Conservation (phyloP, 2,113 vertebrate species). For the Rhinogobius similis region DNA sequence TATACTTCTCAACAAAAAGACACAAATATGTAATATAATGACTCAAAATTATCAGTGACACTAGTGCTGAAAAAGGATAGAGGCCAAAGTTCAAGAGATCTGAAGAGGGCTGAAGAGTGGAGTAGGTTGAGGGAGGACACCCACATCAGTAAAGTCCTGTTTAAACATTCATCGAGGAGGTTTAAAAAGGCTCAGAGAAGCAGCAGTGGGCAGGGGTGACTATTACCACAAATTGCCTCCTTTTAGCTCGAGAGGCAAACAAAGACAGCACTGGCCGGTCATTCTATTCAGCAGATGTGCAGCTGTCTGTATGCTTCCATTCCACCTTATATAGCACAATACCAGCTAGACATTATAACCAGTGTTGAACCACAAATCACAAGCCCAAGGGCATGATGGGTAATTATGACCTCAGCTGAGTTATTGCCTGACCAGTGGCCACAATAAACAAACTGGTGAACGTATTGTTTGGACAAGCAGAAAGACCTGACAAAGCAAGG, state of each 20-base stretch:
- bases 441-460: slow-evolving; percentile 4
- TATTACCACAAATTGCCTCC: slow-evolving; percentile 63
- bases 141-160: slow-evolving; percentile 49
- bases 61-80: slow-evolving; percentile 6
- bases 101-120: slow-evolving; percentile 60
- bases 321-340: slow-evolving; percentile 12
- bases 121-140: slow-evolving; percentile 47
- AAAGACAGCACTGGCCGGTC: slow-evolving; percentile 50
- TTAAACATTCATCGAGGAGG: slow-evolving; percentile 66
- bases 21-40: slow-evolving; percentile 46
- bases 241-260: slow-evolving; percentile 61
- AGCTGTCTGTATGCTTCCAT: slow-evolving; percentile 32
- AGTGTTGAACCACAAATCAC: background rate
- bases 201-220: slow-evolving; percentile 51
- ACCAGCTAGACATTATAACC: slow-evolving; percentile 1
- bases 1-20: slow-evolving; percentile 21
- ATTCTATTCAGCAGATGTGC: slow-evolving; percentile 35
- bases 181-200: slow-evolving; percentile 61
- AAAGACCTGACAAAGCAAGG: background rate
- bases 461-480: too few relatives aligned
- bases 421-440: background rate
- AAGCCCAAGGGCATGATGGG: background rate
- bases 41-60: slow-evolving; percentile 35
- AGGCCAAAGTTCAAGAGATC: slow-evolving; percentile 51
- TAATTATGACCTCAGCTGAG: slow-evolving; percentile 4